Evolutionary conservation across 2,113 vertebrate species (phyloP).

Genomic region (Colistium nudipinnis): DNA sequence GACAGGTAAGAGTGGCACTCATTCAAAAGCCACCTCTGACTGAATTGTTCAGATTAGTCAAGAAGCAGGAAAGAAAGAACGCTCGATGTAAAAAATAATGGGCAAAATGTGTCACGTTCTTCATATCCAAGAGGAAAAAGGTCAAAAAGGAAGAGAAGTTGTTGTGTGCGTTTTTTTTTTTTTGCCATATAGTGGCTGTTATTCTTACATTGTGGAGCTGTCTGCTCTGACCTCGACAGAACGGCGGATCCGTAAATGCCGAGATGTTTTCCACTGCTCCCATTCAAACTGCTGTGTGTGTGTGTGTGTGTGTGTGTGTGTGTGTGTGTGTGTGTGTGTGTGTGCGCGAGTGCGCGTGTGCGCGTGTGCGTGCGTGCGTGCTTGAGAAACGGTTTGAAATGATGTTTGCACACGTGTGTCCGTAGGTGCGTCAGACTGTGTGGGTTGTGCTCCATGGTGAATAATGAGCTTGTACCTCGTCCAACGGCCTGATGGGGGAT

Average conservation of each 20-base stretch:
- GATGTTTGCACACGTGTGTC: too few relatives aligned
- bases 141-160: slow-evolving; percentile 11
- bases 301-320: slow-evolving; percentile 13
- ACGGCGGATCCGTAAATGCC: slow-evolving; percentile 46
- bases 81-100: neutral
- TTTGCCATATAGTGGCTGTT: slow-evolving; percentile 15
- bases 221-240: slow-evolving; percentile 28
- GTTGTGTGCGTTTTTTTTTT: slow-evolving; percentile 11
- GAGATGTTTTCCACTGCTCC: slow-evolving; percentile 10
- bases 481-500: slow-evolving; percentile 46
- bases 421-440: slow-evolving; percentile 2
- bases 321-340: slow-evolving; percentile 9
- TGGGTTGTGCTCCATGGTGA: slow-evolving; percentile 35
- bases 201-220: slow-evolving; percentile 20
- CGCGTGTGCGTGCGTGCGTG: slow-evolving; percentile 20
- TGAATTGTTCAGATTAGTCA: neutral
- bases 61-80: neutral
- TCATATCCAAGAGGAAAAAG: neutral
- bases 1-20: too few relatives aligned
- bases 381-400: too few relatives aligned
- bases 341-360: neutral
- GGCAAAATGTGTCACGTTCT: too few relatives aligned
- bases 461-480: slow-evolving; percentile 63
- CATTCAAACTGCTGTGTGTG: too few relatives aligned
- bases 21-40: slow-evolving; percentile 22